Evolutionary conservation across 2,113 vertebrate species (phyloP).

Genomic region (Spea multiplicata): DNA sequence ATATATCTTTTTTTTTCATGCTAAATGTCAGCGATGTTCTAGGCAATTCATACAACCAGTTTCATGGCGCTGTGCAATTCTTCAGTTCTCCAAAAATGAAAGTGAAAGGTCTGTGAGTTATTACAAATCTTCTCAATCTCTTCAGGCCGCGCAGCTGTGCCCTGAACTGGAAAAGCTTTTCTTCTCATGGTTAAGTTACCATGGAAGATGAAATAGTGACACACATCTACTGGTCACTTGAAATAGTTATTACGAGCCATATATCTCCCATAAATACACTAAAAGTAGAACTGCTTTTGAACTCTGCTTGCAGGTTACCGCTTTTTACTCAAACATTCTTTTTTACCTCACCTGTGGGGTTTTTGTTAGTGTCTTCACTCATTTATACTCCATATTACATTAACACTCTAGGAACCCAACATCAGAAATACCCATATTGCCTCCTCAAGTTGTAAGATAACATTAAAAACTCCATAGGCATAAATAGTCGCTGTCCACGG

Average conservation of each 20-base stretch:
- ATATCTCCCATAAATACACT: constrained; percentile 74
- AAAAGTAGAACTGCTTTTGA: not conserved
- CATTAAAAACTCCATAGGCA: too few species aligned
- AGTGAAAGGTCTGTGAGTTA: constrained; percentile 84
- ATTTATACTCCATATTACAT: too few species aligned
- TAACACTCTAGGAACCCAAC: too few species aligned
- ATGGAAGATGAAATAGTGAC: constrained; percentile 89
- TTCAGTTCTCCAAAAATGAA: constrained; percentile 75
- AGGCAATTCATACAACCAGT: constrained; percentile 53
- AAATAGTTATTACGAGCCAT: constrained; percentile 66
- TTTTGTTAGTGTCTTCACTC: too few species aligned
- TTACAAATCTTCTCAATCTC: constrained; percentile 73
- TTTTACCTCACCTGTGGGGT: too few species aligned
- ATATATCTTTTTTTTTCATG: constrained; percentile 47
- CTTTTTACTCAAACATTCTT: too few species aligned
- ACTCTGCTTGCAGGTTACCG: not conserved
- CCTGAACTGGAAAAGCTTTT: constrained; percentile 73
- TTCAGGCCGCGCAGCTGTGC: constrained; percentile 59
- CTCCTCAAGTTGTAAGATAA: too few species aligned
- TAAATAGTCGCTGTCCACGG: too few species aligned
- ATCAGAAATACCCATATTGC: too few species aligned
- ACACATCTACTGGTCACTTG: constrained; percentile 59
- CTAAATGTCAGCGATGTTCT: constrained; percentile 41
- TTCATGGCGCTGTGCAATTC: constrained; percentile 76
- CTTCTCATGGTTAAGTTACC: constrained; percentile 89